Evolutionary conservation across 2,888 invertebrate genomes (phyloP), one percentile per base, ranked within the genome.

Genomic region (Neoscelio sp.): DNA sequence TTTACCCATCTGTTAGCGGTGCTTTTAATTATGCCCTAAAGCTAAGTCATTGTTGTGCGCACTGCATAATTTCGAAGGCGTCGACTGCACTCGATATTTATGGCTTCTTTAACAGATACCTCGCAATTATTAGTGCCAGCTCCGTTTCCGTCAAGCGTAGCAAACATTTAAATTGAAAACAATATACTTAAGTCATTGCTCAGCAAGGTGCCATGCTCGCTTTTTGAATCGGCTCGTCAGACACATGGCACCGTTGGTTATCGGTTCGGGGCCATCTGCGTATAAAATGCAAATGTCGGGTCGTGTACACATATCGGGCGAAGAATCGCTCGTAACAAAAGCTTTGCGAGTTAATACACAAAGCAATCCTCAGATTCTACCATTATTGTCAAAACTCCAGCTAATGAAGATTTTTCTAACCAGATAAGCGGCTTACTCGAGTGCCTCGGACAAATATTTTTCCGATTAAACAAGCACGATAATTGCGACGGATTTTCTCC

Each of bases 241-340:
- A 46, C 76, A 76, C 76, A 76, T 76, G 76, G 68, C 46, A 26
- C 68, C 52, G 35, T 20, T 40, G 65, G 44, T 75, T 76, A 80
- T 81, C 77, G 77, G 67, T 56, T 56, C 50, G 54, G 65, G 82
- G 76, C 83, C 84, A 84, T 84, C 83, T 83, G 83, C 79, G 79
- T 77, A 78, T 78, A 78, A 82, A 84, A 84, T 83, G 83, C 83
- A 82, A 84, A 84, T 84, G 78, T 58, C 73, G 67, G 62, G 65
- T 48, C 60, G 67, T 42, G 73, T 54, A 67, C 68, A 71, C 68
- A 20, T 74, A 76, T 78, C 80, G 56, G 52, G 38, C 50, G 10
- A 42, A 3, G 46, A 48, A 77, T 70, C 70, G 46, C 42, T 33
- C 56, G 56, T 28, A 70, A 70, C 70, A 56, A 77, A 77, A 64